Base-by-base conservation (phyloP, 2,797 vertebrate species). In the Peromyscus aztecus region DNA sequence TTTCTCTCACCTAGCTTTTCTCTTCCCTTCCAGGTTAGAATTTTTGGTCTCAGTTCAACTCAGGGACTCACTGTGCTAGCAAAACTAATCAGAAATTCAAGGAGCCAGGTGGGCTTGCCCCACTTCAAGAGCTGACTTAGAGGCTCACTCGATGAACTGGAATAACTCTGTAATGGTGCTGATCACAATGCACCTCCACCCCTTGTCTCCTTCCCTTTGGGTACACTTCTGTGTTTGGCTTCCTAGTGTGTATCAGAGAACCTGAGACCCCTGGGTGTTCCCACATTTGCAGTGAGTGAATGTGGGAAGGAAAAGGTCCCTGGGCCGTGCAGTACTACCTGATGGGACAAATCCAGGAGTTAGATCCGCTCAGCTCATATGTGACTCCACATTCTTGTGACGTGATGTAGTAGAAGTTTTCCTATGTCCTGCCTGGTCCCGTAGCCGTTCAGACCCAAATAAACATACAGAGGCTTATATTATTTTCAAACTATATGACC, bases 101-200 rank as follows among this genome's bases (percentile, higher is more conserved):
- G 40, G 73, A 95, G 23, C n/a, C 57, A 46, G 12, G 29, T 13
- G 4, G 6, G 13, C 29, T 31, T 24, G 37, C 76, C 67, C 27
- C 31, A 0, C 75, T 40, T 85, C 71, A 94, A 29, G 55, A 12
- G 16, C 57, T n/a, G 65, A 94, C 14, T 37, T 24, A 65, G 69
- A 6, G 34, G 21, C 11, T 43, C 65, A n/a, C 23, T 46, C 2
- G 8, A 4, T 37, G 55, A 57, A 49, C 31, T 43, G 49, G 16
- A 5, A 37, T 27, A 34, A 31, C 71, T 8, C 37, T 80, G 34
- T 40, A 5, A 34, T 55, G 31, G 37, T 29, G 1, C 23, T 12
- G 19, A 1, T 27, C 21, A 11, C 2, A 12, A 0, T 4, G 24
- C 19, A 19, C 9, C 14, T 34, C 23, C 8, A 3, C 17, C 52